Conservation (phyloP, 1,140 invertebrate species). For the Scaptomyza montana region DNA sequence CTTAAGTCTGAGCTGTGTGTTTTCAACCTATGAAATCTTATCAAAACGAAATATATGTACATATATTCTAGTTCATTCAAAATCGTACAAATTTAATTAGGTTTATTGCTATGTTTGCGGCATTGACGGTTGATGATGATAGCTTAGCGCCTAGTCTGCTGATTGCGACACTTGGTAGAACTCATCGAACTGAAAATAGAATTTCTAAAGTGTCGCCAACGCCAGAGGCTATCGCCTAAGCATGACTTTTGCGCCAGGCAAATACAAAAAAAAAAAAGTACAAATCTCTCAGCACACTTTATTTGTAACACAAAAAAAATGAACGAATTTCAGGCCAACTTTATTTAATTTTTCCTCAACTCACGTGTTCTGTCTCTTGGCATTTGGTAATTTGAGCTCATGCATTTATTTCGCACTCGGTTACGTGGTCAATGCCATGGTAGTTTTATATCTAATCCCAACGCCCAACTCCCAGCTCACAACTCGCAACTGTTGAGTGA, state of each 20-base stretch:
- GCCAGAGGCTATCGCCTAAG: slow-evolving; percentile 64
- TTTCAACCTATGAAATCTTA: slow-evolving; percentile 9
- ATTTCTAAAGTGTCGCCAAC: slow-evolving; percentile 57
- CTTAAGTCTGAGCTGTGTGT: slow-evolving; percentile 5
- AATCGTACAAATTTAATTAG: slow-evolving; percentile 75
- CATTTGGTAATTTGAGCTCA: slow-evolving; percentile 55
- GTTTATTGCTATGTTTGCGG: slow-evolving; percentile 79
- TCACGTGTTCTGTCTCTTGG: slow-evolving; percentile 68
- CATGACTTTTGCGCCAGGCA: slow-evolving; percentile 58
- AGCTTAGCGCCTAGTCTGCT: slow-evolving; percentile 55
- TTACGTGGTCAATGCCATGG: slow-evolving; percentile 80
- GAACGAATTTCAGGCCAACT: slow-evolving; percentile 6
- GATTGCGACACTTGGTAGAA: slow-evolving; percentile 63
- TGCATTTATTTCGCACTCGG: slow-evolving; percentile 72
- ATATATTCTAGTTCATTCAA: slow-evolving; percentile 11
- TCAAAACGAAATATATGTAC: background rate
- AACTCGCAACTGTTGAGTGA: slow-evolving; percentile 46
- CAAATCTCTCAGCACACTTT: slow-evolving; percentile 6
- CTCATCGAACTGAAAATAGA: slow-evolving; percentile 63
- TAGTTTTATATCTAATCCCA: background rate
- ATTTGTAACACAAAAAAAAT: slow-evolving; percentile 6
- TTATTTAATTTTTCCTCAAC: slow-evolving; percentile 23
- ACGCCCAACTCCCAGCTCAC: slow-evolving; percentile 1
- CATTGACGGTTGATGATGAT: slow-evolving; percentile 75
- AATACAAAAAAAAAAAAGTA: background rate